A percentile compares a stretch with the other conserved stretches of the same genome.
Evolutionary conservation across 2,888 invertebrate species (phyloP).

Genomic region (Bombylius discolor): DNA sequence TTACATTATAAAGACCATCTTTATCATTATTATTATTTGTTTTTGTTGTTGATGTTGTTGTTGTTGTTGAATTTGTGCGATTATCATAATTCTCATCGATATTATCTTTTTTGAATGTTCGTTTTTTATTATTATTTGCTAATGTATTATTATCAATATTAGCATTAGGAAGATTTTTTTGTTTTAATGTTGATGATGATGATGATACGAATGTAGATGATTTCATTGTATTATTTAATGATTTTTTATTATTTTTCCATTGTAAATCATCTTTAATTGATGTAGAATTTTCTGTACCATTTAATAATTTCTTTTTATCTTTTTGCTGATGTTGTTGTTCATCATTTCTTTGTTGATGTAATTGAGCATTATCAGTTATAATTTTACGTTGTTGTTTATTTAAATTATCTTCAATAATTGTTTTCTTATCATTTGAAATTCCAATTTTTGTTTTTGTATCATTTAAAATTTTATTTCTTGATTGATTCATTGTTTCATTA

Average conservation of each 20-base stretch:
- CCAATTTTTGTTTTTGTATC: neutral
- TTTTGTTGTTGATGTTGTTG: too few species aligned
- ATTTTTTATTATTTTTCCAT: neutral
- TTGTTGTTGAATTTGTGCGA: neutral
- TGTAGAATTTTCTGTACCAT: neutral
- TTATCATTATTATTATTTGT: neutral
- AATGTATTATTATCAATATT: neutral
- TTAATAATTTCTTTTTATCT: neutral
- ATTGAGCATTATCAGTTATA: neutral
- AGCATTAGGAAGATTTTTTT: neutral
- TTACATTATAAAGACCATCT: neutral
- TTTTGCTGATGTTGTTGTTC: neutral
- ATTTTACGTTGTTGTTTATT: neutral
- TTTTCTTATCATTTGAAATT: neutral
- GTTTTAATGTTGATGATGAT: neutral
- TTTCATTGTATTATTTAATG: too few species aligned
- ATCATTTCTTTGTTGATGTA: neutral
- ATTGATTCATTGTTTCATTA: neutral
- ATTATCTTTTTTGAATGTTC: neutral
- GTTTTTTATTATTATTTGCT: neutral
- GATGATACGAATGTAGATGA: neutral
- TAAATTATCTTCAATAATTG: slow-evolving; percentile 2
- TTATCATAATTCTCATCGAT: neutral
- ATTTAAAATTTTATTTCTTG: neutral
- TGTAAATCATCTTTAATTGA: neutral